Evolutionary conservation across 2,113 vertebrate species (phyloP).

Genomic region (Nanorana parkeri): DNA sequence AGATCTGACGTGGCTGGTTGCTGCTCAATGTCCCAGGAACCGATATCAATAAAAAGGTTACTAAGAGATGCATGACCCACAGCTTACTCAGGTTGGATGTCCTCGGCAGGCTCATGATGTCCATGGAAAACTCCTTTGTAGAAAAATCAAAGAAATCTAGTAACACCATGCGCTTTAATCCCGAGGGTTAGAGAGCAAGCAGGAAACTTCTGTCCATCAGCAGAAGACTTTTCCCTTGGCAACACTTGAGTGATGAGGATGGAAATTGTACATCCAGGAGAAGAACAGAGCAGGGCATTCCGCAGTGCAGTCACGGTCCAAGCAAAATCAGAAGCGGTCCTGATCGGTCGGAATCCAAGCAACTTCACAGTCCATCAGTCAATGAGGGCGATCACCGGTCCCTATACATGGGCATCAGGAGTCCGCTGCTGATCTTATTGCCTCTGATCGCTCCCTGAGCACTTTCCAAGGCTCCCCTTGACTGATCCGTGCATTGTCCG

Average conservation of each 20-base stretch:
- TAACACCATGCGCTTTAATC: not conserved
- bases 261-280: conserved; percentile 52
- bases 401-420: no score
- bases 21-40: conserved; percentile 58
- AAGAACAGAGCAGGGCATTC: not conserved
- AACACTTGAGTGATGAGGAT: conserved; percentile 61
- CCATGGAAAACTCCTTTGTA: conserved; percentile 18
- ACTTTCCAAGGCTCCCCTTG: not conserved
- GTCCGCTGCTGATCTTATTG: not conserved
- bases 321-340: not conserved
- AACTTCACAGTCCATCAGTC: no score
- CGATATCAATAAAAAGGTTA: conserved; percentile 59
- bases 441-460: not conserved
- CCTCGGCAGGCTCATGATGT: conserved; percentile 64
- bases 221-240: not conserved
- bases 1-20: conserved; percentile 90
- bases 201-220: not conserved
- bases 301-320: not conserved
- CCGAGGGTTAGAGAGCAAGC: not conserved
- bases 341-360: no score
- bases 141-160: not conserved
- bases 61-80: conserved; percentile 22
- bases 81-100: conserved; percentile 58
- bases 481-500: conserved; percentile 3
- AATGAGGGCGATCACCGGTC: no score